Evolutionary conservation across 1,140 invertebrate species (phyloP).

Genomic region (Calliphora vicina): DNA sequence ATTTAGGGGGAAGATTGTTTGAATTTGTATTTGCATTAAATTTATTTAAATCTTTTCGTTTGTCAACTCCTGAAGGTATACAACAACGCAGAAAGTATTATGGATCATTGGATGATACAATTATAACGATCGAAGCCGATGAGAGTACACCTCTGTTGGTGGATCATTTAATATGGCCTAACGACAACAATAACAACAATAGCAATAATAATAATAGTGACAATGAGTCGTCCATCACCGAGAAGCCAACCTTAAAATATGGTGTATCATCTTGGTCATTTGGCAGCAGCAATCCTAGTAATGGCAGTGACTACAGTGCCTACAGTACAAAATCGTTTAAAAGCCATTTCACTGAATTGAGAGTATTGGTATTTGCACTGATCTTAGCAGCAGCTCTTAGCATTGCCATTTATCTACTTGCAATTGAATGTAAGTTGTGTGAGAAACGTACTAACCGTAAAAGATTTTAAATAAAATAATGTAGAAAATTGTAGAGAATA

Average conservation of each 20-base stretch:
- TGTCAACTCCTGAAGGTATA: constrained; percentile 31
- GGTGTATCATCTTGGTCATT: not conserved
- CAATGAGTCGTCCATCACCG: not conserved
- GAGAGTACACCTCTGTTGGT: constrained; percentile 50
- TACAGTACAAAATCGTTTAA: constrained; percentile 7
- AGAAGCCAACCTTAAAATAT: not conserved
- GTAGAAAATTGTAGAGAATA: too few relatives aligned
- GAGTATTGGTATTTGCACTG: constrained; percentile 34
- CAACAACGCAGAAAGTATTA: not conserved
- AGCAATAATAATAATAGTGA: not conserved
- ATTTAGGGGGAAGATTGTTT: not conserved
- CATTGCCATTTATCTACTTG: constrained; percentile 41
- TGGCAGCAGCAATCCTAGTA: not conserved
- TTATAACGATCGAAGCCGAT: constrained; percentile 39
- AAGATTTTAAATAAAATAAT: too few relatives aligned
- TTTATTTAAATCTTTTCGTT: constrained; percentile 19
- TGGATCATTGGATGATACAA: constrained; percentile 19
- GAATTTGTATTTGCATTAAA: constrained; percentile 18
- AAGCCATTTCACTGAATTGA: constrained; percentile 29
- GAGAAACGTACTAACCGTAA: not conserved
- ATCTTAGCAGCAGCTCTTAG: constrained; percentile 30
- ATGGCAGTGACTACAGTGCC: constrained; percentile 2
- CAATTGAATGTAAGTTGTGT: constrained; percentile 40
- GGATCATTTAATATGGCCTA: constrained; percentile 18
- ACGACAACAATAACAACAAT: not conserved